Conservation (phyloP, 64 coral and sea anemone species). For the Actinia tenebrosa region DNA sequence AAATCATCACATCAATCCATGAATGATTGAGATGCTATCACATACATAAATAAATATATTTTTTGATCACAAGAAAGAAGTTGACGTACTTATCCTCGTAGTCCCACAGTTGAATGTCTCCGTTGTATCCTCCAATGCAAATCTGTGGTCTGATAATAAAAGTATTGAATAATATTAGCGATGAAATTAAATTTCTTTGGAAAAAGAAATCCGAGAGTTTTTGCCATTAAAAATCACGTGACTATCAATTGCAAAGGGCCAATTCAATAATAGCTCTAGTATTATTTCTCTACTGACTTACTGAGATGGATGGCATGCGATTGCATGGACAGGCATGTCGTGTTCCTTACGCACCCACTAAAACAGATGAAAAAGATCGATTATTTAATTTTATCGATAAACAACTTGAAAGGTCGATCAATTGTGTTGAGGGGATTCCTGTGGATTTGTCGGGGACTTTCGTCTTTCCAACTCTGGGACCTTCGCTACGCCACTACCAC, state of each 20-base stretch:
- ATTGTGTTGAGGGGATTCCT: too few relatives aligned
- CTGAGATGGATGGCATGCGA: constrained; percentile 85
- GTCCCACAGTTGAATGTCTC: constrained; percentile 86
- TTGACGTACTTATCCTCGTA: constrained; percentile 83
- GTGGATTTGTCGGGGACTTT: too few relatives aligned
- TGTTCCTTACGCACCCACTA: constrained; percentile 89
- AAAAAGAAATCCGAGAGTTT: neutral
- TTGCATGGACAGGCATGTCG: constrained; percentile 77
- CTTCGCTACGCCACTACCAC: too few relatives aligned
- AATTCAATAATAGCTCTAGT: neutral
- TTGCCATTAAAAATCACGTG: neutral
- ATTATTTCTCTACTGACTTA: constrained; percentile 36
- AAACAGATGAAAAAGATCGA: constrained; percentile 9
- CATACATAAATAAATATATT: too few relatives aligned
- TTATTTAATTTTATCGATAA: too few relatives aligned
- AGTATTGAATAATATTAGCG: neutral
- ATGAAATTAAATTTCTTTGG: neutral
- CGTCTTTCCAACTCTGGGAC: too few relatives aligned
- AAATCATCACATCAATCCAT: too few relatives aligned
- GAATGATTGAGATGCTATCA: too few relatives aligned
- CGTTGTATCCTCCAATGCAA: constrained; percentile 86
- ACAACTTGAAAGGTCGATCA: too few relatives aligned
- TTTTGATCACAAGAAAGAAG: neutral
- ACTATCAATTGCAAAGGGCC: neutral
- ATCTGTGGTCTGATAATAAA: constrained; percentile 61